Percentiles rank a stretch among this genome's conserved stretches.
These are phyloP conservation scores for Cydia pomonella DNA, from an alignment of 1,140 invertebrate species.

Conservation along the genomic window DNA sequence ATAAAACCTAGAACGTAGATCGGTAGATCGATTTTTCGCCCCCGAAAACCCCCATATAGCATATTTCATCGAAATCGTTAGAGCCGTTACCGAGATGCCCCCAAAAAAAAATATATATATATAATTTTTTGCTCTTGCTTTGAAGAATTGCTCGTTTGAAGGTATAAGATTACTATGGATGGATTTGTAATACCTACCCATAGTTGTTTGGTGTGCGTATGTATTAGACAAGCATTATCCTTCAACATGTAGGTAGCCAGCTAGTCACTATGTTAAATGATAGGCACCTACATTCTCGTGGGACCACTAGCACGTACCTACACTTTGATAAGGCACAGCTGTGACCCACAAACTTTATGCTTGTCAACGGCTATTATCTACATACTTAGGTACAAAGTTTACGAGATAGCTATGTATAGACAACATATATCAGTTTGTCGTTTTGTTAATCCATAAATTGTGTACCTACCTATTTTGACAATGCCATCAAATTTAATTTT, in stretches of 20 bases:
- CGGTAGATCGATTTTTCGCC: no score
- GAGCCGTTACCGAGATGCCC: no score
- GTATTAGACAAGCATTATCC: not conserved
- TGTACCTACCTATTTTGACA: not conserved
- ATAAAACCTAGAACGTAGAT: no score
- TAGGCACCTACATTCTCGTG: conserved; percentile 34
- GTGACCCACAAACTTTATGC: conserved; percentile 65
- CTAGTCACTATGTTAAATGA: conserved; percentile 18
- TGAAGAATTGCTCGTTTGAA: no score
- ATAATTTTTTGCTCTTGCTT: no score
- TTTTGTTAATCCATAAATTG: not conserved
- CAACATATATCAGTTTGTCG: not conserved
- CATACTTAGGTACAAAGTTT: not conserved
- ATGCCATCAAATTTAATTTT: no score
- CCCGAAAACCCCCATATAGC: no score
- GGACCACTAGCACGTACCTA: conserved; percentile 55
- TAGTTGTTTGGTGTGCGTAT: no score
- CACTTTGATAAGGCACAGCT: conserved; percentile 64
- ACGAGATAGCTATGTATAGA: not conserved
- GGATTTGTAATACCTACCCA: no score
- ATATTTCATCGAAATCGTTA: no score
- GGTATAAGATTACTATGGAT: no score
- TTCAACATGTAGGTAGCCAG: conserved; percentile 11
- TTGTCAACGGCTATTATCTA: conserved; percentile 30
- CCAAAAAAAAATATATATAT: no score